Evolutionary conservation across 2,888 invertebrate genomes (phyloP), one percentile per base, ranked within the genome.

Genomic region (Agrochola litura): DNA sequence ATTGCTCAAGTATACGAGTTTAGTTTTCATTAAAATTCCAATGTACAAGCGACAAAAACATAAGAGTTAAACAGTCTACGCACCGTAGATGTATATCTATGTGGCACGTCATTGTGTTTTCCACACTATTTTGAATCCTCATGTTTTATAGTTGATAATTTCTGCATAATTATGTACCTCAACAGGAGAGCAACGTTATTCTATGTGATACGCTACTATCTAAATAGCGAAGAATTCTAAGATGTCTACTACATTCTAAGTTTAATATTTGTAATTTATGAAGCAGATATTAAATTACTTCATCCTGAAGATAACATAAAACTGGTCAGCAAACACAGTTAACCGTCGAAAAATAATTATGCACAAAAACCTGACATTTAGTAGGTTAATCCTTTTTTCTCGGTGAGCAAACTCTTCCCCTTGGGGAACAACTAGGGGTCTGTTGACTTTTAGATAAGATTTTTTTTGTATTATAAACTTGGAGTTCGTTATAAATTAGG

Each of bases 1-100:
- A 95, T 95, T 95, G 92, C 93, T 93, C 89, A 94, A 95, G 92
- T 93, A 93, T 92, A 93, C 88, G 88, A 92, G 87, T 91, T 88
- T 92, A 92, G 92, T 92, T 92, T 92, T 91, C 89, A 90, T 91
- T 91, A 91, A 86, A 83, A 87, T 89, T 84, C 86, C 86, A 68
- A 75, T 73, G 68, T 81, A 88, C 81, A 64, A 71, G 81, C 80
- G 83, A 89, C 83, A 81, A 83, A 86, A 86, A 79, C 79, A 56
- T 80, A 70, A 64, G 68, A 81, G 70, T 73, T 69, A 41, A 72
- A 81, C 63, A 63, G 56, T 78, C 76, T 73, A 70, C 66, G 79
- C 66, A 76, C 52, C 56, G 52, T 65, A 69, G 41, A 76, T 56
- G 66, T 74, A 49, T 41, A 52, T 63, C 66, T 76, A 72, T 71